phyloP scores from a whole-genome alignment of 2,888 invertebrate genomes.

The Caenorhabditis sp. region DNA sequence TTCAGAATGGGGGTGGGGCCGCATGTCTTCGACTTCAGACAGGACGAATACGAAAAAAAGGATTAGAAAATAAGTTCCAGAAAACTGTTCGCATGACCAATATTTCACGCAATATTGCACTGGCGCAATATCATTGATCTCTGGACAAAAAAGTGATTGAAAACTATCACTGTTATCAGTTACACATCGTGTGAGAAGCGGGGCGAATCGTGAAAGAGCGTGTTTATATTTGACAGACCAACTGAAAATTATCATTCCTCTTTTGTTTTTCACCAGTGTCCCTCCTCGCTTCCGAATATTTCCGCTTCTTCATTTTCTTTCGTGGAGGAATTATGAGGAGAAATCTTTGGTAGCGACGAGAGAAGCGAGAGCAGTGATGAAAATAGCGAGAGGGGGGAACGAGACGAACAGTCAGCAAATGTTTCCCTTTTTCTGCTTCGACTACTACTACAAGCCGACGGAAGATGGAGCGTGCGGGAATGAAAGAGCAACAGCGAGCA shows the following conservation, averaged over 20 bases:
- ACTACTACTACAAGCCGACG: conserved; percentile 20
- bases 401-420: conserved; percentile 7
- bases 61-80: neutral
- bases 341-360: neutral
- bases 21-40: conserved; percentile 8
- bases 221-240: neutral
- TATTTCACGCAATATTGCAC: no score
- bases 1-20: conserved; percentile 6
- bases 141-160: no score
- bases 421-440: conserved; percentile 22
- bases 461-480: neutral
- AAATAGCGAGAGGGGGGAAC: conserved; percentile 1
- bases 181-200: no score
- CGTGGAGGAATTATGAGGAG: conserved; percentile 3
- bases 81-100: neutral
- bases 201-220: neutral
- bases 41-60: conserved; percentile 1
- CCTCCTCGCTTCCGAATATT: neutral
- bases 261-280: neutral
- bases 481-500: conserved; percentile 5
- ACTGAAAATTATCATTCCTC: neutral
- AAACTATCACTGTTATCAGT: no score
- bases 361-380: neutral
- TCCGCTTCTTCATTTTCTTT: neutral
- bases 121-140: no score